These are phyloP conservation scores for Hydriomena furcata DNA, from an alignment of 2,888 invertebrate species.

Conservation along the genomic window DNA sequence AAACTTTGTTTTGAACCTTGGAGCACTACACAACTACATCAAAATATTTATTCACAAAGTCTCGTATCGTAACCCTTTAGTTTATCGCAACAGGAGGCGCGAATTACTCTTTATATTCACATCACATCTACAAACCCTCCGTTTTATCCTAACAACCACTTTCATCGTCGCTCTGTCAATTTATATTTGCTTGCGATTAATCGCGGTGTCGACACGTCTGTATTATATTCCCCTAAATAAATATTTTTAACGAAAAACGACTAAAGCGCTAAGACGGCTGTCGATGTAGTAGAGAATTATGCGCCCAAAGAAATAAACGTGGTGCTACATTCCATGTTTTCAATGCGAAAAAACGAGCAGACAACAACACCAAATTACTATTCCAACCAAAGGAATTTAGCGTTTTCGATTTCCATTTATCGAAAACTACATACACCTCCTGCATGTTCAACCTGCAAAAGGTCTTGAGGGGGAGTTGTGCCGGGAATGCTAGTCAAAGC, in stretches of 20 bases:
- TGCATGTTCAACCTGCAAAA: slow-evolving; percentile 32
- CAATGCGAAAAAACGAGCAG: too few species aligned
- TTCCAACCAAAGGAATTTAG: too few species aligned
- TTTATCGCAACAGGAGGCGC: slow-evolving; percentile 43
- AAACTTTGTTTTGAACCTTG: too few species aligned
- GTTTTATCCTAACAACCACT: slow-evolving; percentile 72
- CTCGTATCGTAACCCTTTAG: slow-evolving; percentile 47
- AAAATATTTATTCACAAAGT: slow-evolving; percentile 37
- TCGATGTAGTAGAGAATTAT: too few species aligned
- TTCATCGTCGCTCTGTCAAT: slow-evolving; percentile 73
- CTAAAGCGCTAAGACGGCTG: background rate
- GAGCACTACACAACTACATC: slow-evolving; percentile 20
- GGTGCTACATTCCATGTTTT: too few species aligned
- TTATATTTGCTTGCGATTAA: slow-evolving; percentile 78
- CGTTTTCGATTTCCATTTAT: slow-evolving; percentile 3
- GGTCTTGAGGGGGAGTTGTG: slow-evolving; percentile 38
- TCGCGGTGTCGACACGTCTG: slow-evolving; percentile 56
- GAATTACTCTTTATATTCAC: slow-evolving; percentile 64
- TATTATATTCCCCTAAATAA: slow-evolving; percentile 21
- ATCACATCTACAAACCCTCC: slow-evolving; percentile 68
- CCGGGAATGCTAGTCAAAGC: slow-evolving; percentile 39
- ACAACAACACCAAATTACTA: too few species aligned
- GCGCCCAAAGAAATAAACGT: too few species aligned
- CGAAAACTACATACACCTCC: slow-evolving; percentile 33
- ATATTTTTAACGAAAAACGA: background rate